These are phyloP conservation scores for Leuciscus idus DNA, from an alignment of 2,113 vertebrate species.

Conservation along the genomic window DNA sequence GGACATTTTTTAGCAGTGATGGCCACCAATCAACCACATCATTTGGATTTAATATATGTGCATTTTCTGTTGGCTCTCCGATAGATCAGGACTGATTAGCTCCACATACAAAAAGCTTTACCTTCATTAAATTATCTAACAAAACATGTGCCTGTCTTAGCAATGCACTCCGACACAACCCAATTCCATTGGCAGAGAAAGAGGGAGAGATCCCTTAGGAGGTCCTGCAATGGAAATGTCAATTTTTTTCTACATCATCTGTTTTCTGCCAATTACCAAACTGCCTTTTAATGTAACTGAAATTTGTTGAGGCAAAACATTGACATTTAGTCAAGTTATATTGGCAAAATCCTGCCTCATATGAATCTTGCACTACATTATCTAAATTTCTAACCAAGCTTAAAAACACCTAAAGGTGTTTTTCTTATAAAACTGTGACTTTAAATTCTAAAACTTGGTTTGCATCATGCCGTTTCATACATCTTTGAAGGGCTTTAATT, in stretches of 20 bases:
- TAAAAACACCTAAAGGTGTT: conserved; percentile 7
- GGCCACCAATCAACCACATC: neutral
- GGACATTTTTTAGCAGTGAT: neutral
- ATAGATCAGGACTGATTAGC: conserved; percentile 4
- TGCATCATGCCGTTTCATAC: conserved; percentile 4
- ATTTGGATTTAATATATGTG: neutral
- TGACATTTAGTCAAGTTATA: conserved; percentile 28
- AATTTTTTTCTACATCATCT: conserved; percentile 37
- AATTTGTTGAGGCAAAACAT: conserved; percentile 22
- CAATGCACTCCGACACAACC: conserved; percentile 56
- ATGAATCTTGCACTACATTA: neutral
- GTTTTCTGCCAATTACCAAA: conserved; percentile 37
- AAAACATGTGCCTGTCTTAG: conserved; percentile 39
- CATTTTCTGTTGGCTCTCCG: neutral
- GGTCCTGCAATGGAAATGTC: conserved; percentile 21
- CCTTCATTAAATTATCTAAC: conserved; percentile 31
- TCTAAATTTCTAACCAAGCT: conserved; percentile 5
- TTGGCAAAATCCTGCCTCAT: neutral
- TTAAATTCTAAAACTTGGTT: conserved; percentile 15
- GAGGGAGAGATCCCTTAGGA: conserved; percentile 24
- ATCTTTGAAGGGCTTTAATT: conserved; percentile 29
- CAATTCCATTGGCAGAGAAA: conserved; percentile 53
- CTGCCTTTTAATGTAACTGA: conserved; percentile 21
- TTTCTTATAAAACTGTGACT: conserved; percentile 21
- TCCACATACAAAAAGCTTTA: conserved; percentile 15